phyloP scores from a whole-genome alignment of 1,140 invertebrate genomes.

The Rhyacophila brunnea region DNA sequence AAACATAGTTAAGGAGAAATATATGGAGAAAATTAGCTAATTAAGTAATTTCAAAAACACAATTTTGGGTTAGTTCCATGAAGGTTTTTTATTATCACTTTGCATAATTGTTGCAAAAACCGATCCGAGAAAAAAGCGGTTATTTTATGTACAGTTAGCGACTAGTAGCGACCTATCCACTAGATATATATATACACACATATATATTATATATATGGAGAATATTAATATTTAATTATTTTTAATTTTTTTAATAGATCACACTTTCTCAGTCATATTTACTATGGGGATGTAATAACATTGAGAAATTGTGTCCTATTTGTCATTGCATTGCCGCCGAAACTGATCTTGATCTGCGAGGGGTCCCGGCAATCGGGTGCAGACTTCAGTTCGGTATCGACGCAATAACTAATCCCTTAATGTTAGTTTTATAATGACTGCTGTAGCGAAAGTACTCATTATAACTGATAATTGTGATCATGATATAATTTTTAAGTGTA shows the following conservation, averaged over 20 bases:
- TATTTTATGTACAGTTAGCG: slow-evolving; percentile 13
- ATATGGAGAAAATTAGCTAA: no score
- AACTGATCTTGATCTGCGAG: slow-evolving; percentile 5
- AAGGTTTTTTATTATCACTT: background rate
- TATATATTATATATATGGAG: no score
- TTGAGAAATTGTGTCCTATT: background rate
- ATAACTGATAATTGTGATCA: slow-evolving; percentile 47
- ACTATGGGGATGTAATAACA: background rate
- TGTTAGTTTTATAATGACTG: slow-evolving; percentile 25
- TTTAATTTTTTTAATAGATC: no score
- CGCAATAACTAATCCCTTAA: background rate
- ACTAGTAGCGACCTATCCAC: background rate
- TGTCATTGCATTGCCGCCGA: background rate
- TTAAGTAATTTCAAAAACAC: no score
- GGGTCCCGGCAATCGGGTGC: background rate
- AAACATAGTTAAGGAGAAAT: no score
- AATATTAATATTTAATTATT: no score
- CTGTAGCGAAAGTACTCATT: slow-evolving; percentile 46
- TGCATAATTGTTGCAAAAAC: background rate
- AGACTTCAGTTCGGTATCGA: background rate
- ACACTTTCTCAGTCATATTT: no score
- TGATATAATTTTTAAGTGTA: slow-evolving; percentile 43
- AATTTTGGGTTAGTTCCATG: no score
- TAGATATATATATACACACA: background rate
- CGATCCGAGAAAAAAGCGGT: background rate